These are phyloP conservation scores for Genyomyrus donnyi DNA, from an alignment of 2,113 vertebrate species.

Conservation along the genomic window DNA sequence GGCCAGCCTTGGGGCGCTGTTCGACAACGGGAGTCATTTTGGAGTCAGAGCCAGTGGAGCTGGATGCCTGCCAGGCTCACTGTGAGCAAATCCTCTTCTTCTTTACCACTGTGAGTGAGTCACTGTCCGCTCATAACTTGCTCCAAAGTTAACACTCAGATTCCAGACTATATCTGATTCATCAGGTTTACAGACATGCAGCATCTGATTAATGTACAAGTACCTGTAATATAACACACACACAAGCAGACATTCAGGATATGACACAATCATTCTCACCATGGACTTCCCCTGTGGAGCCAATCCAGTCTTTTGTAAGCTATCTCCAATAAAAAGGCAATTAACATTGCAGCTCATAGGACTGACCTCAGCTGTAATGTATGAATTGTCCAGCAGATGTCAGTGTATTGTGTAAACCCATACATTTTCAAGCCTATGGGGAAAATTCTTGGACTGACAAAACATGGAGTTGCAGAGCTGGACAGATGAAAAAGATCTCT, in stretches of 20 bases:
- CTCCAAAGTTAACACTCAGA: constrained; percentile 25
- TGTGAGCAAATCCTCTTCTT: constrained; percentile 35
- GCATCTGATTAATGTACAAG: neutral
- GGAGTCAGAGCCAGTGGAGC: constrained; percentile 54
- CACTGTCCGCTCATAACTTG: constrained; percentile 39
- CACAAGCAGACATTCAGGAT: neutral
- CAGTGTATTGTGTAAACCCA: constrained; percentile 30
- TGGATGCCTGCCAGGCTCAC: constrained; percentile 59
- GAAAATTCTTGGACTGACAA: constrained; percentile 11
- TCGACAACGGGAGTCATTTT: constrained; percentile 42
- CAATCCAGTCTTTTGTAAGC: neutral
- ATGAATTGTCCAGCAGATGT: constrained; percentile 40
- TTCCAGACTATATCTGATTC: constrained; percentile 17
- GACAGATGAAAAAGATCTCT: constrained; percentile 2
- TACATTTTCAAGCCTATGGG: neutral
- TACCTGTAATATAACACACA: neutral
- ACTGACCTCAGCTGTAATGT: constrained; percentile 30
- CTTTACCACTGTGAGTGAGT: constrained; percentile 36
- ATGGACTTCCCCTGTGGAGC: neutral
- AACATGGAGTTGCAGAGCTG: neutral
- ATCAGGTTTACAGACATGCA: neutral
- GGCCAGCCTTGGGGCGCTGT: constrained; percentile 42
- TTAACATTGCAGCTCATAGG: neutral
- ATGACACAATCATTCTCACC: neutral
- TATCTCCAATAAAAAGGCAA: constrained; percentile 14